Evolutionary conservation across 1,140 invertebrate genomes (phyloP), one percentile per base, ranked within the genome.

Genomic region (Anoplolepis gracilipes): DNA sequence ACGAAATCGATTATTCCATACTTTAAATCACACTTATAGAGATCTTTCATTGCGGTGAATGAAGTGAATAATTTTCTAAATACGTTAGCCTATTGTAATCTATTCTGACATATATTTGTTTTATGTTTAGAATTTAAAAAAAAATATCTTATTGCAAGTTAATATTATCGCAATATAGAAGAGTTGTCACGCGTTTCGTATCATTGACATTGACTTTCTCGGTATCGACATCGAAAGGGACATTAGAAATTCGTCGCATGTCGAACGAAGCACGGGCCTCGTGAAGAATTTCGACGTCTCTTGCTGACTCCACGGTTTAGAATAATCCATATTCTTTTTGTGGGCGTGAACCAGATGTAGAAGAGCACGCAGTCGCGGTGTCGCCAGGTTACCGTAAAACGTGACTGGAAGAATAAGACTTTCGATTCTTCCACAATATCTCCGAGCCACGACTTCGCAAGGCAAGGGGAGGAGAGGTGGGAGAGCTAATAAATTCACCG

Each of bases 261-360:
- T 49, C 46, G 90, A 90, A 28, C 57, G 25, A 64, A 2, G 36
- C 11, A 39, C 85, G 85, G 64, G 85, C 82, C 88, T 42, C 64
- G 46, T 28, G 30, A 69, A 86, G 90, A 93, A 92, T 88, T 90
- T 92, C 92, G 88, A 86, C 87, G 72, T 57, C 59, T 25, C 65
- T 25, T 62, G 25, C 49, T 16, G 33, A 61, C 79, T 81, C 69
- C 55, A 62, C 65, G 88, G 85, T 86, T 88, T 91, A 89, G 91
- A 91, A 90, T 92, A 90, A 92, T 90, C 87, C 91, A 90, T 87
- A 88, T 87, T 90, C 87, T 90, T 90, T 88, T 84, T 70, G 42
- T 87, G 90, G 91, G 87, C 91, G 90, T 92, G 87, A 88, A 88
- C 90, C 87, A 86, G 76, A 86, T 67, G 82, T 86, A 86, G 28